Base-by-base conservation (phyloP, 2,797 vertebrate genomes). In the Poeciliopsis presidionis region DNA sequence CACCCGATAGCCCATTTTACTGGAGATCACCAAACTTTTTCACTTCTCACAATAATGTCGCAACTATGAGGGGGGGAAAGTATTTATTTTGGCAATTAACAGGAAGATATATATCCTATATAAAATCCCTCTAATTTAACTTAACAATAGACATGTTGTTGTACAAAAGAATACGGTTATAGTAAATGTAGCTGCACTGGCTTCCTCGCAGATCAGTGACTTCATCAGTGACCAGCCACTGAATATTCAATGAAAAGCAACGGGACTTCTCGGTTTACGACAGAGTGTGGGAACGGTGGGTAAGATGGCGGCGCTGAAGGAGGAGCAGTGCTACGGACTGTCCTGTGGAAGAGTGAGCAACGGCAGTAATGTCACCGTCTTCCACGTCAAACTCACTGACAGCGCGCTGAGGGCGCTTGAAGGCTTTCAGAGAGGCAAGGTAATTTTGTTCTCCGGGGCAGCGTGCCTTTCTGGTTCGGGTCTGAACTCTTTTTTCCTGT, bases 281-380 rank as follows among this genome's bases (percentile, higher is more conserved):
- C 93, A 91, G 81, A 87, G 91, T 46, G 93, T 92, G 93, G 93
- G 91, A 96, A 96, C 96, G 96, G 95, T 95, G 96, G 67, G 96
- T 96, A 99, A 99, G 97, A 99, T 98, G 98, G 98, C 97, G 98
- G 97, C 97, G 94, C 95, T 99, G 97, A 97, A 98, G 96, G 97
- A 98, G 96, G 96, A 96, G 95, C 96, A 95, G 96, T 96, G 97
- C 94, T 99, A 98, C 94, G 97, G 97, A 93, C 95, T 99, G 97
- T 98, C 98, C 94, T 98, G 97, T 95, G 98, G 97, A 90, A 97
- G 97, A 94, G 96, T 97, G 88, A 97, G 97, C 96, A 96, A 96
- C 86, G 97, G 97, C 81, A 97, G 96, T 91, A 96, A 96, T 91
- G 95, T 99, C 92, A 99, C 98, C 73, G 97, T 99, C 79, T 97